These are phyloP conservation scores for Cryptus viduatorius DNA, from an alignment of 2,888 invertebrate genomes.

Conservation along the genomic window DNA sequence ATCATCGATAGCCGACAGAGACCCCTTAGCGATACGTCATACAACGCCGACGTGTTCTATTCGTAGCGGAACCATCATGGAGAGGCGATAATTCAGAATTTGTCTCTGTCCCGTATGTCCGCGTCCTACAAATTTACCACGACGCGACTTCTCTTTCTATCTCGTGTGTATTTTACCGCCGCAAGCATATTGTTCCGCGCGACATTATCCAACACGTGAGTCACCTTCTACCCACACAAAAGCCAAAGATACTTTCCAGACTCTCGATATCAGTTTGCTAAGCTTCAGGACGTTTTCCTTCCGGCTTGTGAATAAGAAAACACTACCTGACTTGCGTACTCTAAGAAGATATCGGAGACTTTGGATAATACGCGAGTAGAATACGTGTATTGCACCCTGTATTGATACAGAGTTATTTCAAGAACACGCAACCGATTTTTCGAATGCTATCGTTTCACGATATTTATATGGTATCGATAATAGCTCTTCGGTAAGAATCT, in stretches of 20 bases:
- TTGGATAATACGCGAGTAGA: background rate
- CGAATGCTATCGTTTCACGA: background rate
- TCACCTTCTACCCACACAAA: background rate
- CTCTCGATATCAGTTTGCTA: background rate
- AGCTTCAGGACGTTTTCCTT: background rate
- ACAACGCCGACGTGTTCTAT: background rate
- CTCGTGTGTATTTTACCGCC: background rate
- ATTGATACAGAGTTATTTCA: background rate
- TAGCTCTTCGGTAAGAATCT: too few relatives aligned
- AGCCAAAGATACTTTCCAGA: background rate
- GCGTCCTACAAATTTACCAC: too few relatives aligned
- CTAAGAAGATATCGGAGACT: background rate
- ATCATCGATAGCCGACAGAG: slow-evolving; percentile 1
- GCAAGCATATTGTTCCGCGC: background rate
- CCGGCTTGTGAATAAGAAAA: background rate
- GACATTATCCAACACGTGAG: background rate
- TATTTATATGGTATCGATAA: too few relatives aligned
- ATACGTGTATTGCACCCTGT: background rate
- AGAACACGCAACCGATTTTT: background rate
- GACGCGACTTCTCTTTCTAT: background rate
- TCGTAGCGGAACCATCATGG: background rate
- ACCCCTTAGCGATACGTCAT: background rate
- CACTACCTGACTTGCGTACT: background rate
- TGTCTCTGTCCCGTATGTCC: background rate
- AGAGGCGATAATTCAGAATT: background rate